phyloP scores from a whole-genome alignment of 1,140 invertebrate species.

The Drosophila athabasca region DNA sequence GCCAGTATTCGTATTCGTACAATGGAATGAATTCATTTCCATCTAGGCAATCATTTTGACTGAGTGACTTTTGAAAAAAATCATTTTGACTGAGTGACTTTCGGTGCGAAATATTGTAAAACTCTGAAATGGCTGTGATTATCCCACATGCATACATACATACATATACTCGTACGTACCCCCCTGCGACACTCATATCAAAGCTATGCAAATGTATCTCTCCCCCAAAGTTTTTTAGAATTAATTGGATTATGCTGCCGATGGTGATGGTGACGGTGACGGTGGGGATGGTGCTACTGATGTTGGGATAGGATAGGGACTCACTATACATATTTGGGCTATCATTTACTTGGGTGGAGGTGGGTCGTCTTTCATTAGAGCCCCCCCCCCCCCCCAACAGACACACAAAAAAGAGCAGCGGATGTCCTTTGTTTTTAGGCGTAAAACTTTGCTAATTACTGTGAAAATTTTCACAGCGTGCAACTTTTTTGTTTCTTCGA shows the following conservation, averaged over 20 bases:
- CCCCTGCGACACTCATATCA: constrained; percentile 34
- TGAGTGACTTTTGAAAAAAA: constrained; percentile 38
- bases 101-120: constrained; percentile 37
- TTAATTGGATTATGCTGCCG: constrained; percentile 58
- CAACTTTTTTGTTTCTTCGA: constrained; percentile 51
- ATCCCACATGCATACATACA: constrained; percentile 20
- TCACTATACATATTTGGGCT: constrained; percentile 33
- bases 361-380: constrained; percentile 52
- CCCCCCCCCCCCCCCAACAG: constrained; percentile 12
- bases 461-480: constrained; percentile 75
- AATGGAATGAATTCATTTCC: constrained; percentile 35
- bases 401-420: constrained; percentile 37
- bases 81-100: constrained; percentile 47
- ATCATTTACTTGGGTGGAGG: constrained; percentile 52
- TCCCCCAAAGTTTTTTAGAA: constrained; percentile 35
- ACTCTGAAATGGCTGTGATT: constrained; percentile 41
- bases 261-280: neutral
- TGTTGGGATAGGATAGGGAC: constrained; percentile 6
- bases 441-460: constrained; percentile 81
- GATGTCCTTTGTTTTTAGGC: constrained; percentile 71
- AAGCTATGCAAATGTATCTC: constrained; percentile 60
- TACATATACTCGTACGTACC: neutral
- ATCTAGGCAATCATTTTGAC: constrained; percentile 37
- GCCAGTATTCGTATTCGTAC: neutral
- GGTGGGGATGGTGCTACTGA: neutral